Percentiles rank a stretch among this genome's conserved stretches.
Evolutionary conservation across 2,888 invertebrate species (phyloP).

Genomic region (Epinotia demarniana): DNA sequence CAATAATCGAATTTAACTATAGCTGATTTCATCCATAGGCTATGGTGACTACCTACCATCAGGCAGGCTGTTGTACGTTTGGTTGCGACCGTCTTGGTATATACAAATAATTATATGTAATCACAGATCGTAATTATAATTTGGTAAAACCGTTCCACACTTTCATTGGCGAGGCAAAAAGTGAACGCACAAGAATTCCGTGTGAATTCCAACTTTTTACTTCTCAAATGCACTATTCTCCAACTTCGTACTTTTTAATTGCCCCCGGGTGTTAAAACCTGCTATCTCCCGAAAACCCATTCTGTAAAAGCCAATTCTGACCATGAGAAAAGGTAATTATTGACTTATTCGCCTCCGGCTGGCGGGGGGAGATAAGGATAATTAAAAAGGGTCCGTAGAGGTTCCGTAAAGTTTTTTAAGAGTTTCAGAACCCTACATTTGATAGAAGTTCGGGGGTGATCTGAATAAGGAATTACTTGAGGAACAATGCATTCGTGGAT

Average conservation of each 20-base stretch:
- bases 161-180: neutral
- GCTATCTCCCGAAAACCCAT: slow-evolving; percentile 44
- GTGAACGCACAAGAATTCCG: neutral
- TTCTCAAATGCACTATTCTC: slow-evolving; percentile 8
- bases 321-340: slow-evolving; percentile 79
- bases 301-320: slow-evolving; percentile 68
- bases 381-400: slow-evolving; percentile 67
- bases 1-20: too few species aligned
- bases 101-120: too few species aligned
- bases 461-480: slow-evolving; percentile 14
- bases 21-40: too few species aligned
- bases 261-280: slow-evolving; percentile 17
- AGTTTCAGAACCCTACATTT: slow-evolving; percentile 27
- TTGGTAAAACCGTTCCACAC: neutral
- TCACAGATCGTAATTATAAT: too few species aligned
- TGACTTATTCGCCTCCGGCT: slow-evolving; percentile 74
- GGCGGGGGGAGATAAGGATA: slow-evolving; percentile 77
- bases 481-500: slow-evolving; percentile 15
- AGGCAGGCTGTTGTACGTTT: too few species aligned
- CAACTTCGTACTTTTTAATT: slow-evolving; percentile 18
- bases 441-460: slow-evolving; percentile 21
- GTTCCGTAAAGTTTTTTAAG: slow-evolving; percentile 41
- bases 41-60: too few species aligned
- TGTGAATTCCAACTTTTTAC: slow-evolving; percentile 5
- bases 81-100: too few species aligned